Conservation (phyloP, 2,113 vertebrate genomes). For the Gopherus evgoodei region DNA sequence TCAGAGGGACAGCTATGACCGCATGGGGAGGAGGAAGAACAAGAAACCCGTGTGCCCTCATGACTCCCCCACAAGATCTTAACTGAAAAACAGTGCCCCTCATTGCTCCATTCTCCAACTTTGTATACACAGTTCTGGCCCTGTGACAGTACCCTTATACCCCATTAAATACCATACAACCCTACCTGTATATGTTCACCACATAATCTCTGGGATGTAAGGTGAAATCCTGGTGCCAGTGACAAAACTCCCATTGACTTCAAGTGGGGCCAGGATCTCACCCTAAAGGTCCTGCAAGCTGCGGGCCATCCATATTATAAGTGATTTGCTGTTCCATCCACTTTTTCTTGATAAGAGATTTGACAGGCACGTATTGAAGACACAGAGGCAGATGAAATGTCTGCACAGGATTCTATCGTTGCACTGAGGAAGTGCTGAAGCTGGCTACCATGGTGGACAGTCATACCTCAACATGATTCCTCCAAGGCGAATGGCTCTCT, state of each 20-base stretch:
- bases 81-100: not conserved
- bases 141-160: not conserved
- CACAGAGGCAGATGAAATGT: not conserved
- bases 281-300: not conserved
- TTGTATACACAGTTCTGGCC: not conserved
- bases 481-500: constrained; percentile 94
- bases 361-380: not conserved
- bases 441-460: not conserved
- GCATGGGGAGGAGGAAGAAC: not conserved
- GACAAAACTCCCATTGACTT: not conserved
- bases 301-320: not conserved
- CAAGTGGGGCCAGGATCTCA: not conserved
- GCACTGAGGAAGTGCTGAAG: not conserved
- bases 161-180: not conserved
- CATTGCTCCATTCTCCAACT: not conserved
- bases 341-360: not conserved
- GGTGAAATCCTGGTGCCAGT: not conserved
- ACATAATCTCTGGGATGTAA: not conserved
- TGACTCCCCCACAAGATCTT: not conserved
- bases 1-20: not conserved
- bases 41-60: not conserved
- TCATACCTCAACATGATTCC: constrained; percentile 95
- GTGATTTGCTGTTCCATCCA: not conserved
- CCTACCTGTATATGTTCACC: not conserved
- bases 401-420: not conserved